Evolutionary conservation across 2,113 vertebrate genomes (phyloP).

Genomic region (Sisor rabdophorus): DNA sequence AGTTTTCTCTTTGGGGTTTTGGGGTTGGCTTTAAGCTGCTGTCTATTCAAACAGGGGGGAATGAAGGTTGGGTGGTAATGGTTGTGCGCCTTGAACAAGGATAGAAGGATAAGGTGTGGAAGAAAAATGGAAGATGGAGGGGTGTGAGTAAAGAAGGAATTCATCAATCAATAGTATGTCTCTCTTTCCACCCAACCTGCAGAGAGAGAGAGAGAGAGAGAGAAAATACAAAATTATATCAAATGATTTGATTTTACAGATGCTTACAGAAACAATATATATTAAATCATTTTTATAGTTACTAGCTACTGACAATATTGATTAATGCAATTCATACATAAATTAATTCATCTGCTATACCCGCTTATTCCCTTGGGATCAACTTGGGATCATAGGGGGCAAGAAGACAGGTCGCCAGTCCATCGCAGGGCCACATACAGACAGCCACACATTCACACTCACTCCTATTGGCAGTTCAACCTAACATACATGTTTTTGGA

Average conservation of each 20-base stretch:
- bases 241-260: too few species aligned
- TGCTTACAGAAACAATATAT: too few species aligned
- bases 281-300: too few species aligned
- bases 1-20: conserved; percentile 69
- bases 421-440: too few species aligned
- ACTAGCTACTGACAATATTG: too few species aligned
- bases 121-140: conserved; percentile 64
- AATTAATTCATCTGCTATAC: too few species aligned
- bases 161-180: conserved; percentile 79
- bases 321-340: background rate
- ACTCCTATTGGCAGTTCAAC: too few species aligned
- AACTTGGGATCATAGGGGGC: too few species aligned
- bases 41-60: conserved; percentile 58
- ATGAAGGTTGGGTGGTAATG: conserved; percentile 51
- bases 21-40: conserved; percentile 70
- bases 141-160: conserved; percentile 59
- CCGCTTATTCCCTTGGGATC: too few species aligned
- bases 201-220: conserved; percentile 24
- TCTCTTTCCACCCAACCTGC: conserved; percentile 83
- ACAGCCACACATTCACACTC: too few species aligned
- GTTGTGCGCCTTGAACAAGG: conserved; percentile 54
- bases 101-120: conserved; percentile 42
- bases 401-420: too few species aligned
- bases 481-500: too few species aligned
- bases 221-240: background rate